Conservation (phyloP, 2,888 invertebrate species). For the Siphlonurus alternatus region DNA sequence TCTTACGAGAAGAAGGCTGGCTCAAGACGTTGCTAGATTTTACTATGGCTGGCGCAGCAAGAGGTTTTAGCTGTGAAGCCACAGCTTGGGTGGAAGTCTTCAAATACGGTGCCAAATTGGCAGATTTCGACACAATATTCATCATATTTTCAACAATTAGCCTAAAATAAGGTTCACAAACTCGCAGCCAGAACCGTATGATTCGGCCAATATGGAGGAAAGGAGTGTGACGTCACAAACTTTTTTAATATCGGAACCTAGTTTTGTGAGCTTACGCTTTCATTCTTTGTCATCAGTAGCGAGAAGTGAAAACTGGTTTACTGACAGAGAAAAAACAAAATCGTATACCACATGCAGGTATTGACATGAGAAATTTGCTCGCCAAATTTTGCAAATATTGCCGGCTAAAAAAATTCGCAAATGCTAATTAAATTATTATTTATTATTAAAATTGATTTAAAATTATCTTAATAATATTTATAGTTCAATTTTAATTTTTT, state of each 20-base stretch:
- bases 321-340: background rate
- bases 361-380: conserved; percentile 1
- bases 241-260: background rate
- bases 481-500: too few species aligned
- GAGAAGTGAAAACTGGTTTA: background rate
- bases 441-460: background rate
- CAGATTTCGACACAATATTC: conserved; percentile 48
- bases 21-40: conserved; percentile 25
- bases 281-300: background rate
- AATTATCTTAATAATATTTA: background rate
- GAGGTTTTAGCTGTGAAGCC: conserved; percentile 44
- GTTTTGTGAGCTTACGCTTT: background rate
- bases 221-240: conserved; percentile 7
- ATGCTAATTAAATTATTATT: background rate
- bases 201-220: conserved; percentile 8
- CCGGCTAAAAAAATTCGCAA: background rate
- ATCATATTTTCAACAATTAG: conserved; percentile 31
- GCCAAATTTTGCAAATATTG: background rate
- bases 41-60: conserved; percentile 30
- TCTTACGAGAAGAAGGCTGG: conserved; percentile 30
- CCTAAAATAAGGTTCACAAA: background rate
- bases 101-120: conserved; percentile 45
- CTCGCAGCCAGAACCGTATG: background rate
- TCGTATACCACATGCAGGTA: background rate
- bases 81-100: conserved; percentile 50